These are phyloP conservation scores for Heteromurus nitidus DNA, from an alignment of 2,888 invertebrate genomes.

Conservation along the genomic window DNA sequence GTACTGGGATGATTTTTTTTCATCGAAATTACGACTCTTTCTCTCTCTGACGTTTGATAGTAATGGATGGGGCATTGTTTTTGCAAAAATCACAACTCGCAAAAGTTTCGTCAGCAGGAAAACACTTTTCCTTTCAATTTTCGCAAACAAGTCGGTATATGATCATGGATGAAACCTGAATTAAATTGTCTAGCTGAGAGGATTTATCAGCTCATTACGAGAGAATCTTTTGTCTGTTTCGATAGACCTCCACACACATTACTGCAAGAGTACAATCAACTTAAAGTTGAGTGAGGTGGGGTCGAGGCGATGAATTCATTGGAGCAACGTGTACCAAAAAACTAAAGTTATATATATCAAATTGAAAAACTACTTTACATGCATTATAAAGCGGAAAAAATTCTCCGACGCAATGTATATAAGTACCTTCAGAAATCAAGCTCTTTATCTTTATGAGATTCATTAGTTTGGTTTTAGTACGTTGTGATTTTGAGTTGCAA, in stretches of 20 bases:
- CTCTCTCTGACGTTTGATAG: too few species aligned
- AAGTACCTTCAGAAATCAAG: too few species aligned
- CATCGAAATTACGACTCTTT: too few species aligned
- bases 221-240: constrained; percentile 4
- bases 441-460: too few species aligned
- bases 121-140: background rate
- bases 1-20: too few species aligned
- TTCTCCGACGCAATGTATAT: constrained; percentile 22
- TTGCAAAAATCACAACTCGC: constrained; percentile 27
- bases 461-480: too few species aligned
- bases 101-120: constrained; percentile 13
- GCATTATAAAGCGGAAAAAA: too few species aligned
- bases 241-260: too few species aligned
- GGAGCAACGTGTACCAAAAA: constrained; percentile 10
- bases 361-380: too few species aligned
- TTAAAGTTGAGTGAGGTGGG: background rate
- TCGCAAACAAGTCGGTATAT: too few species aligned
- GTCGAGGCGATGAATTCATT: constrained; percentile 9
- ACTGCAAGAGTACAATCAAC: constrained; percentile 15
- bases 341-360: too few species aligned
- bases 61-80: constrained; percentile 36
- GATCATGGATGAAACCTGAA: constrained; percentile 33
- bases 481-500: too few species aligned
- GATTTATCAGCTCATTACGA: constrained; percentile 49
- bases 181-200: constrained; percentile 21